These are phyloP conservation scores for Cheilosia pagana DNA, from an alignment of 2,888 invertebrate genomes.

Conservation along the genomic window DNA sequence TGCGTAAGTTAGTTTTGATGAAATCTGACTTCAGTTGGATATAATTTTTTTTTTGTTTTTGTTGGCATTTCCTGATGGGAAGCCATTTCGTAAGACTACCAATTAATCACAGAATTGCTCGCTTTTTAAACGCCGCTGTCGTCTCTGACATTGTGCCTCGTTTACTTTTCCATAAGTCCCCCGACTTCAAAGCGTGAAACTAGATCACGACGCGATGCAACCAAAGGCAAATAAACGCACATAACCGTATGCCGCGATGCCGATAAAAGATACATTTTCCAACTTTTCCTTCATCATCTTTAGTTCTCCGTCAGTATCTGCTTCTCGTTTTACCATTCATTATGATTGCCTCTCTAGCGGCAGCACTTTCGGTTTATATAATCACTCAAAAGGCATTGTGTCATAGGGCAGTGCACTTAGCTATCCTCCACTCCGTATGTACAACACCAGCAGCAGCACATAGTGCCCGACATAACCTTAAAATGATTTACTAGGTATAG, in stretches of 20 bases:
- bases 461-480: slow-evolving; percentile 38
- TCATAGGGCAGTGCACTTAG: slow-evolving; percentile 74
- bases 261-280: slow-evolving; percentile 27
- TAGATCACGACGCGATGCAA: slow-evolving; percentile 26
- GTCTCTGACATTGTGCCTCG: neutral
- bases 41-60: too few species aligned
- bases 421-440: slow-evolving; percentile 29
- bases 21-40: too few species aligned
- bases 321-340: slow-evolving; percentile 5
- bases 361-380: slow-evolving; percentile 61
- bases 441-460: neutral
- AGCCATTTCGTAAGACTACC: too few species aligned
- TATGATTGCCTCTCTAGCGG: slow-evolving; percentile 3
- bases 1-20: too few species aligned
- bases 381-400: slow-evolving; percentile 60
- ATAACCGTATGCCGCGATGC: neutral
- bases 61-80: too few species aligned
- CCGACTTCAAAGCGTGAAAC: slow-evolving; percentile 38
- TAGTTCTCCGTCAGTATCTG: slow-evolving; percentile 26
- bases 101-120: too few species aligned
- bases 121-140: too few species aligned
- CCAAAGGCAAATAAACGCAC: slow-evolving; percentile 16
- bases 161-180: slow-evolving; percentile 11
- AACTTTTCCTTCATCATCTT: slow-evolving; percentile 7
- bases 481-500: slow-evolving; percentile 12